phyloP scores from a whole-genome alignment of 2,888 invertebrate species.

The Arge pagana region DNA sequence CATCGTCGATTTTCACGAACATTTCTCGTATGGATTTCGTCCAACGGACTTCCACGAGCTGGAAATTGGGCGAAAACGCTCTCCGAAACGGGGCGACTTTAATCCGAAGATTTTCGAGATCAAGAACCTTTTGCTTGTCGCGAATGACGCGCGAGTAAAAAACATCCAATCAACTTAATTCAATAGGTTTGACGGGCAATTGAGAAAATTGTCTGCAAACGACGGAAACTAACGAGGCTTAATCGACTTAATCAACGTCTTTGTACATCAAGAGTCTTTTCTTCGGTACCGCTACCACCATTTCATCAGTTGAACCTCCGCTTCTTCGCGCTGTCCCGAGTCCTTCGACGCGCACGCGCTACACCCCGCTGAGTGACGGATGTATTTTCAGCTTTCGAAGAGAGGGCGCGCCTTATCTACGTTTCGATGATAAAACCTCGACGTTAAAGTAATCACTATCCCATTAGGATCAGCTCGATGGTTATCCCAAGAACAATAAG shows the following conservation, averaged over 20 bases:
- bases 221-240: constrained; percentile 17
- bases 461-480: not conserved
- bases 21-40: too few relatives aligned
- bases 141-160: too few relatives aligned
- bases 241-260: constrained; percentile 23
- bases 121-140: too few relatives aligned
- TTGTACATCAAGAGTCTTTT: constrained; percentile 16
- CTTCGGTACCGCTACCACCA: not conserved
- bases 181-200: too few relatives aligned
- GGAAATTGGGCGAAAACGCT: too few relatives aligned
- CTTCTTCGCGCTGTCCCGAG: not conserved
- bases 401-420: too few relatives aligned
- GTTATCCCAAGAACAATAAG: not conserved
- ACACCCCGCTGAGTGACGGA: constrained; percentile 8
- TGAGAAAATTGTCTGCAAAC: constrained; percentile 21
- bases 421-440: constrained; percentile 1
- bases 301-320: not conserved
- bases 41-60: too few relatives aligned
- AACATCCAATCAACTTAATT: too few relatives aligned
- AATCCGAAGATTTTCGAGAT: too few relatives aligned
- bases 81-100: too few relatives aligned
- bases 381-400: too few relatives aligned
- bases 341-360: constrained; percentile 2
- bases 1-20: too few relatives aligned
- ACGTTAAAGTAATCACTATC: not conserved